Evolutionary conservation across 2,113 vertebrate species (phyloP).

Genomic region (Cyprinodon tularosa): DNA sequence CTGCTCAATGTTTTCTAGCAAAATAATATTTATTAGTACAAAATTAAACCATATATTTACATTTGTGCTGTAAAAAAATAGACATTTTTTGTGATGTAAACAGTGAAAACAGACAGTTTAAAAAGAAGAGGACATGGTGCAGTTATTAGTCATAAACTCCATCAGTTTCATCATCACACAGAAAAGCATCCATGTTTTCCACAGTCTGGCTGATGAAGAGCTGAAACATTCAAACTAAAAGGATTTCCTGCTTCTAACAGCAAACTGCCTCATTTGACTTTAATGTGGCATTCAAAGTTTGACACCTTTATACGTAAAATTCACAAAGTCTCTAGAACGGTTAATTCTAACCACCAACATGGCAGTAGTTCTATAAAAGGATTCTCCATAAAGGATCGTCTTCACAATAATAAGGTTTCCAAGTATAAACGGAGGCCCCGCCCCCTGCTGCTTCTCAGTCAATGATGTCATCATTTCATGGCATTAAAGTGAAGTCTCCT

Average conservation of each 20-base stretch:
- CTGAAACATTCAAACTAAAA: neutral
- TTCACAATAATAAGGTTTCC: neutral
- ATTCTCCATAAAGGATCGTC: neutral
- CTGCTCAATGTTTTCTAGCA: slow-evolving; percentile 1
- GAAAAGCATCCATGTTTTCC: neutral
- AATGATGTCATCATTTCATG: neutral
- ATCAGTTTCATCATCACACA: neutral
- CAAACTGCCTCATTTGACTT: neutral
- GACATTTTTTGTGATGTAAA: slow-evolving; percentile 22
- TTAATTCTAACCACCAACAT: neutral
- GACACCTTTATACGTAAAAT: neutral
- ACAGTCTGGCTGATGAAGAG: neutral
- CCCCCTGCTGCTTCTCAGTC: neutral
- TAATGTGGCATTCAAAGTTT: neutral
- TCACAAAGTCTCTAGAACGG: neutral
- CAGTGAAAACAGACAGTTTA: neutral
- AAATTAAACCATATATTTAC: slow-evolving; percentile 9
- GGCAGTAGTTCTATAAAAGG: neutral
- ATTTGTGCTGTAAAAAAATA: slow-evolving; percentile 4
- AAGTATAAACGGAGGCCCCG: neutral
- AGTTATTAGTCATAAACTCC: neutral
- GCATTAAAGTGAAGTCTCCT: slow-evolving; percentile 74
- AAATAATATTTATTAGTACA: slow-evolving; percentile 55
- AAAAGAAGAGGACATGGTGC: neutral
- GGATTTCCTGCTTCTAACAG: neutral